Base-by-base conservation (phyloP, 2,888 invertebrate genomes). In the Parnassius smintheus region DNA sequence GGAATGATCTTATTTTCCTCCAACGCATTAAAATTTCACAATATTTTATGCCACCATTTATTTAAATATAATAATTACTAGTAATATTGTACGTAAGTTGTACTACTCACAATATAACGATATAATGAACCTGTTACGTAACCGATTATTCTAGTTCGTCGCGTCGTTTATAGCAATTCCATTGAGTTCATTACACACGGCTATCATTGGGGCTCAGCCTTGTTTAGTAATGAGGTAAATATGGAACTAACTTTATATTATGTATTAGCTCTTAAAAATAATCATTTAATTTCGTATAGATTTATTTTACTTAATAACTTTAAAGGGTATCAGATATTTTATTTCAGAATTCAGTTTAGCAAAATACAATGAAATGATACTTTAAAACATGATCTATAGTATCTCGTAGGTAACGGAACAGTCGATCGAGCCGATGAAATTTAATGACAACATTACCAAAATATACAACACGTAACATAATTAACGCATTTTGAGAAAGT, bases 151-250 rank as follows among this genome's bases (percentile, higher is more conserved):
- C 59, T 63, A 59, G 63, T 59, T 55, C 35, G 55, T 56, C 46
- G 51, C 63, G 45, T 46, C 63, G 55, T 52, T 63, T 56, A 59
- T 59, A 51, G 59, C 56, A 41, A 59, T 63, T 63, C 55, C 46
- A 56, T 63, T 46, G 59, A 63, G 63, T 63, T 59, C 54, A 62
- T 62, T 63, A 59, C 56, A 63, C 59, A 62, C 55, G 59, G 50
- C 59, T 62, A 59, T 59, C 62, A 58, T 45, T 62, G 58, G 13
- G 18, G 54, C 49, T 35, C 12, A 50, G 50, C 22, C 53, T 59
- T 58, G 58, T 52, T 50, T 45, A 55, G 52, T 42, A 46, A 44
- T 51, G 46, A 41, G 49, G 53, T 49, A 58, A 54, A 58, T 54
- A 46, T 42, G 48, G 25, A 35, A 46, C 35, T 7, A 7, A 35